A percentile compares a stretch with the other conserved stretches of the same genome.
These are phyloP conservation scores for Icerya purchasi DNA, from an alignment of 2,888 invertebrate species.

Conservation along the genomic window DNA sequence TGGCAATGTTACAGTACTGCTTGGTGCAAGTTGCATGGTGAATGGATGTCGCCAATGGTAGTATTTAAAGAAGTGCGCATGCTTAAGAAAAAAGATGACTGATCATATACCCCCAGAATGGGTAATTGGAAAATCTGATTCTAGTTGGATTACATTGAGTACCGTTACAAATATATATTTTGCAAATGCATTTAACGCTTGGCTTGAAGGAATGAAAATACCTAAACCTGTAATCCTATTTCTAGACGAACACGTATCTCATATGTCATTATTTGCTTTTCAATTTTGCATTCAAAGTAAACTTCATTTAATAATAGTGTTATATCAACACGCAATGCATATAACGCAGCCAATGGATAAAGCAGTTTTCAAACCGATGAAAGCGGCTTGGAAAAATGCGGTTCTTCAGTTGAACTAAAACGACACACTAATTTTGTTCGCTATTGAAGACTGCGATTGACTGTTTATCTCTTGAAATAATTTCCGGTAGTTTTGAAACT, in stretches of 20 bases:
- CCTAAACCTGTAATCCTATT: background rate
- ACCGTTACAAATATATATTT: background rate
- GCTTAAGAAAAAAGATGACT: background rate
- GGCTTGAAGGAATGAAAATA: background rate
- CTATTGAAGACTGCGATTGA: background rate
- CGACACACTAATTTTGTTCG: conserved; percentile 1
- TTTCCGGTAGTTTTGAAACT: conserved; percentile 1
- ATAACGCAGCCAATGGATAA: background rate
- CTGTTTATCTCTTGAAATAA: background rate
- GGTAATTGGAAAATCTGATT: background rate
- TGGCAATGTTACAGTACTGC: too few species aligned
- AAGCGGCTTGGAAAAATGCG: background rate
- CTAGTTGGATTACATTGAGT: background rate
- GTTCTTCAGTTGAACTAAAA: too few species aligned
- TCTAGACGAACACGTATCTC: too few species aligned
- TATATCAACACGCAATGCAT: background rate
- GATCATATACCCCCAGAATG: background rate
- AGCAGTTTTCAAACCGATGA: background rate
- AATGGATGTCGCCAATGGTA: background rate
- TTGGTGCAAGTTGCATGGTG: background rate
- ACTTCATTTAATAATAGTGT: background rate
- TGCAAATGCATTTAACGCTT: background rate
- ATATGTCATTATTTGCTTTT: too few species aligned
- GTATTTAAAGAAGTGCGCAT: too few species aligned
- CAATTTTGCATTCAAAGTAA: background rate